phyloP scores from a whole-genome alignment of 2,113 vertebrate species.

The Sitta europaea region DNA sequence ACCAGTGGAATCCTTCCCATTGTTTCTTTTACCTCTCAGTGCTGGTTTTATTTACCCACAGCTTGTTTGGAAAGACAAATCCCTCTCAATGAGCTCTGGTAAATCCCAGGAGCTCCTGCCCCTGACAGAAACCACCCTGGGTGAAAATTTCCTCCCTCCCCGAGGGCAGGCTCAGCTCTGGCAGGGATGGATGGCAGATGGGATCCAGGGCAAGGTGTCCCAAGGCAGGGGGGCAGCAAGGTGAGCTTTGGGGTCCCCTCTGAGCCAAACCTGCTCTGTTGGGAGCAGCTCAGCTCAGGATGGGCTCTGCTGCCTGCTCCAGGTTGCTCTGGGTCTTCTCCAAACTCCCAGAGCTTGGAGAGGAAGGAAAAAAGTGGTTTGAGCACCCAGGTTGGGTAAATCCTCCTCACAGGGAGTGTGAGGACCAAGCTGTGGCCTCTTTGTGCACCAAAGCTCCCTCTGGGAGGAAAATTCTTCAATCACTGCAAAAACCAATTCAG shows the following conservation, averaged over 20 bases:
- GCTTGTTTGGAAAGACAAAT: too few relatives aligned
- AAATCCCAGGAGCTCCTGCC: not conserved
- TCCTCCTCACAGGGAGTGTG: not conserved
- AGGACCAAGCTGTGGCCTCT: not conserved
- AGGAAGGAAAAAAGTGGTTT: not conserved
- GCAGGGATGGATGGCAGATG: not conserved
- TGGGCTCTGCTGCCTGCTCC: not conserved
- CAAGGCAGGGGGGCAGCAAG: not conserved
- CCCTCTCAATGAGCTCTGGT: not conserved
- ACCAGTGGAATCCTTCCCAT: too few relatives aligned
- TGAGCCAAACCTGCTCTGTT: not conserved
- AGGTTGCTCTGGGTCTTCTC: not conserved
- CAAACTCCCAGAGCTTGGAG: not conserved
- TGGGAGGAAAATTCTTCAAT: not conserved
- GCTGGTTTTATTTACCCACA: too few relatives aligned
- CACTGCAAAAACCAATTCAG: not conserved
- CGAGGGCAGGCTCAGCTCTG: not conserved
- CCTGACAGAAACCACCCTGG: not conserved
- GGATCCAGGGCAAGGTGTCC: not conserved
- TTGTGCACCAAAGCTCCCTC: not conserved
- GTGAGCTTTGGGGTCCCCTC: not conserved
- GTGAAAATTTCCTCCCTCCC: not conserved
- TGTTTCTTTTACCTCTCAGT: too few relatives aligned
- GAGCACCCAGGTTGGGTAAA: not conserved
- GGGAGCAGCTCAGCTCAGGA: not conserved